Base-by-base conservation (phyloP, 2,888 invertebrate genomes). In the Cabera pusaria region DNA sequence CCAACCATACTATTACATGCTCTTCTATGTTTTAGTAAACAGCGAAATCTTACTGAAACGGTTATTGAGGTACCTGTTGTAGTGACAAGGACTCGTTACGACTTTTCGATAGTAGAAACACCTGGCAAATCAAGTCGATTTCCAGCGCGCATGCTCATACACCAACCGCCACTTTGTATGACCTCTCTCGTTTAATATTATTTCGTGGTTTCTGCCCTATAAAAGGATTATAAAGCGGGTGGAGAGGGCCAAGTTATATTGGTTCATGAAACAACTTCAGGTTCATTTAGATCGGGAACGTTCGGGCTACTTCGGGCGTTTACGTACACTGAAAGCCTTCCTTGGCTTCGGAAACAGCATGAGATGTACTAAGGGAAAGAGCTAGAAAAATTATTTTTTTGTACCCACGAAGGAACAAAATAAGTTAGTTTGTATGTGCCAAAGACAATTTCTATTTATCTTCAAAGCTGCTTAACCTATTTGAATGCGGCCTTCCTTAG, bases 271-370 rank as follows among this genome's bases (percentile, higher is more conserved):
- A 6, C 42, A 43, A 43, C 42, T 37, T 37, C 34, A 36, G 16
- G 23, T 6, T 2, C 11, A 14, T 41, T 34, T 6, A 22, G 6
- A 34, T 49, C 49, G 51, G 41, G 11, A 24, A 11, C 7, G 16
- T 11, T 50, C 50, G 50, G 26, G 6, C n/a, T 8, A 1, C 5
- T 2, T 52, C 52, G 52, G 35, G 2, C 18, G 1, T 27, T 9
- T 42, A 46, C 49, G 49, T 18, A 12, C 5, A 19, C 6, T 24
- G 9, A 28, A 33, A 40, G 24, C 12, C 17, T 27, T 22, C 21
- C 18, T 33, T 4, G 14, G 6, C 11, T 28, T 14, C 5, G 17
- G 6, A 20, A 33, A 7, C 5, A 6, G 12, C 18, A 24, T 1
- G 3, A 24, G 19, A 8, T 9, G 34, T 1, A 34, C 4, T 35